Evolutionary conservation across 2,888 invertebrate species (phyloP), one percentile per base, ranked within the genome.

Genomic region (Stictocephala bisonia): DNA sequence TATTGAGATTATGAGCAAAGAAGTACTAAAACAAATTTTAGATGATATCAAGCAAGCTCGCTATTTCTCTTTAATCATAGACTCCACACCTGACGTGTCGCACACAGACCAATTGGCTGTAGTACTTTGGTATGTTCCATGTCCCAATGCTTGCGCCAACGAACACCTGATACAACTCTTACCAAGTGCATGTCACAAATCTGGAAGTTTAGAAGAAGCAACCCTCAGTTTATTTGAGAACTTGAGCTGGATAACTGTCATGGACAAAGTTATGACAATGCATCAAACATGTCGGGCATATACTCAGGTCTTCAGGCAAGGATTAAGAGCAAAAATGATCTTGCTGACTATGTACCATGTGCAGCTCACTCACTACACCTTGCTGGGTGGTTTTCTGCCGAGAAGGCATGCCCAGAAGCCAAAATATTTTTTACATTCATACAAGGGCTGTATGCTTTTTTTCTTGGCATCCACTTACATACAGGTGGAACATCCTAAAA

Each of bases 1-100:
- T 29, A 56, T 56, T 26, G 56, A 56, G 29, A 56, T 56, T 27
- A 56, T 56, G 24, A 29, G 56, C 3, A 56, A 44, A 44, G 44
- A 44, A 44, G n/a, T n/a, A n/a, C n/a, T n/a, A n/a, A n/a, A n/a
- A n/a, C n/a, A n/a, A n/a, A n/a, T n/a, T n/a, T n/a, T n/a, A n/a
- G n/a, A n/a, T n/a, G n/a, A n/a, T n/a, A n/a, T n/a, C n/a, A n/a
- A n/a, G n/a, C n/a, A n/a, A 15, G 9, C 9, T 4, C 44, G 44
- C 15, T n/a, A 15, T 15, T 44, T 15, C n/a, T 44, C 15, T 44
- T n/a, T 44, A 7, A 4, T 15, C 15, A 7, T 44, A 44, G 44
- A 44, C 44, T 44, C 44, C 44, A 44, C 15, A 44, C 44, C 44
- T n/a, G 44, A 44, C 4, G 15, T 15, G 15, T 15, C 15, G 44